A percentile compares a stretch with the other conserved stretches of the same genome.
These are phyloP conservation scores for Coracopsis vasa DNA, from an alignment of 2,113 vertebrate genomes.

Conservation along the genomic window DNA sequence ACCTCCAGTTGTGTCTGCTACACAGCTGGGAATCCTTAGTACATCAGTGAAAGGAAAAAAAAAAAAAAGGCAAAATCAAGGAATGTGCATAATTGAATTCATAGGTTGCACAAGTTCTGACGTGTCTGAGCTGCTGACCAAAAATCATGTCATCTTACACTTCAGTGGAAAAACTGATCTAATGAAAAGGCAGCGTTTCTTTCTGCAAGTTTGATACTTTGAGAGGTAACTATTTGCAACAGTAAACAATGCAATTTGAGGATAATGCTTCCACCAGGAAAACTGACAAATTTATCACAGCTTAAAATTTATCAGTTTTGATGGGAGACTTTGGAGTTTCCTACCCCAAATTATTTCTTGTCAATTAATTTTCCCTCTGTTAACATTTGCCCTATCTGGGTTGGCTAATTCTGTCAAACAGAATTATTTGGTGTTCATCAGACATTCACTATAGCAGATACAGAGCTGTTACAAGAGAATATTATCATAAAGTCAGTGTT, in stretches of 20 bases:
- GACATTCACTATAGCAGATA: background rate
- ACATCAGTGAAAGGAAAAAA: fast-evolving
- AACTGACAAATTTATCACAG: background rate
- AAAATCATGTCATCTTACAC: background rate
- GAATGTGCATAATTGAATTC: background rate
- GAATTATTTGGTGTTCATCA: background rate
- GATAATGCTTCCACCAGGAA: background rate
- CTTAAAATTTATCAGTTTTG: background rate
- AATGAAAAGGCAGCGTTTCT: background rate
- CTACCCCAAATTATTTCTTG: background rate
- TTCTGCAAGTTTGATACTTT: background rate
- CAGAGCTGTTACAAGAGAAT: background rate
- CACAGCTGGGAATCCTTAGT: background rate
- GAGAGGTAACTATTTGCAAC: background rate
- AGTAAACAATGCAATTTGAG: background rate
- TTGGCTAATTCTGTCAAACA: background rate
- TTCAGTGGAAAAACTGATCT: background rate
- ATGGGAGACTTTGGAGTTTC: background rate
- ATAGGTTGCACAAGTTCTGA: background rate
- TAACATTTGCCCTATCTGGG: background rate
- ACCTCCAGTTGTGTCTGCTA: background rate
- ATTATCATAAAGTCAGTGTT: background rate
- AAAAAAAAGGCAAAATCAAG: background rate
- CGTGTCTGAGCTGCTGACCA: background rate
- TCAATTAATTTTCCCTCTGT: background rate